Conservation (phyloP, 37 sponge, comb jelly and placozoan species). For the Crambe crambe region DNA sequence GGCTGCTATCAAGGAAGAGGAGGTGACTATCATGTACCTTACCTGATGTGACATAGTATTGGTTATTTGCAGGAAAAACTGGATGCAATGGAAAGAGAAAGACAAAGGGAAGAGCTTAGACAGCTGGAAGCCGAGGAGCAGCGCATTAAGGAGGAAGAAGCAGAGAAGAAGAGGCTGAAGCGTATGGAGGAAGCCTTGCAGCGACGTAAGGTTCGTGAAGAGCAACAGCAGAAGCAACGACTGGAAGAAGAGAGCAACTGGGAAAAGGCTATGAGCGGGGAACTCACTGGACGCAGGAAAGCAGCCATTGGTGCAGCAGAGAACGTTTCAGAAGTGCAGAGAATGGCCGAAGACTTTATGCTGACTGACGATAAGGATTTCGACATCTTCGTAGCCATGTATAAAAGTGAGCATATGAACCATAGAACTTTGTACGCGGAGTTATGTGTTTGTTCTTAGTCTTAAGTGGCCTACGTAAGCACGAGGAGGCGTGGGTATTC, state of each 20-base stretch:
- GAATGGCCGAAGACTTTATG: background rate
- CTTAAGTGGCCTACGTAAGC: constrained; percentile 48
- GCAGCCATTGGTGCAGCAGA: constrained; percentile 74
- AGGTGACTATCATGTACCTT: constrained; percentile 21
- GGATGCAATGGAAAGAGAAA: constrained; percentile 58
- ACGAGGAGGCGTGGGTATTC: constrained; percentile 84
- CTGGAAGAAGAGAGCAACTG: constrained; percentile 78
- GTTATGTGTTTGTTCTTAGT: constrained; percentile 25
- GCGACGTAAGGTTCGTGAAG: constrained; percentile 41
- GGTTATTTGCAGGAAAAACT: constrained; percentile 40
- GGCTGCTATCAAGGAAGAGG: constrained; percentile 47
- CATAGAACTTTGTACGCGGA: background rate
- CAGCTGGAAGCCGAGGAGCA: constrained; percentile 47
- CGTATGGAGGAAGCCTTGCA: constrained; percentile 52
- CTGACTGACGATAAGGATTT: constrained; percentile 52
- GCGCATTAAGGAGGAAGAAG: constrained; percentile 47
- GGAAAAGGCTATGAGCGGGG: constrained; percentile 69
- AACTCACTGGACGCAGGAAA: constrained; percentile 60
- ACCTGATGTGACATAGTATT: background rate
- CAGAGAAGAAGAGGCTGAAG: constrained; percentile 51
- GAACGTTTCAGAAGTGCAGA: constrained; percentile 44
- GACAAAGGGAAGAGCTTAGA: constrained; percentile 62
- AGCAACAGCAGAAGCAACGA: constrained; percentile 54
- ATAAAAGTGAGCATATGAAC: constrained; percentile 58
- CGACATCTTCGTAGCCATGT: constrained; percentile 71